Percentiles rank a stretch among this genome's conserved stretches.
Conservation (phyloP, 37 sponge, comb jelly and placozoan genomes). For the Ianthella basta region DNA sequence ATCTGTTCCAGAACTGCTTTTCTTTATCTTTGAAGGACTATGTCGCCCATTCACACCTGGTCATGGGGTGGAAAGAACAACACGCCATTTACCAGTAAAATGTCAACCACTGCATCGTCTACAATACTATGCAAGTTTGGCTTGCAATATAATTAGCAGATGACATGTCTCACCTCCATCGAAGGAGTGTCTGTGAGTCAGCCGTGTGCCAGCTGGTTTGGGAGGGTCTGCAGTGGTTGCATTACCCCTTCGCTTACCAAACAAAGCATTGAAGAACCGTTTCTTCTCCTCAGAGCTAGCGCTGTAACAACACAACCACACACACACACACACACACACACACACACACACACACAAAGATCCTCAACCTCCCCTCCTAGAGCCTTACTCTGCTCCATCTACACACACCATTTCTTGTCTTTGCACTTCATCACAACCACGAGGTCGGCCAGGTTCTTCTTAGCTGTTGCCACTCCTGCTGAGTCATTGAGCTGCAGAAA, state of each 20-base stretch:
- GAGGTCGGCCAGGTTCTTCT: conserved; percentile 44
- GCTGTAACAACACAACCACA: neutral
- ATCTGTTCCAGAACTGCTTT: too few relatives aligned
- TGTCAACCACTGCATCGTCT: too few relatives aligned
- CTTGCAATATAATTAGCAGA: too few relatives aligned
- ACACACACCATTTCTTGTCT: neutral
- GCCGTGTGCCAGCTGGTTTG: neutral
- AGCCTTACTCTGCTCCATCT: neutral
- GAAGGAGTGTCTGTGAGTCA: conserved; percentile 6
- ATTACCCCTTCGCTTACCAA: neutral
- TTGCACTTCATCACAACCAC: neutral
- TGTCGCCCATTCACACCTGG: too few relatives aligned
- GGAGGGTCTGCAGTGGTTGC: neutral
- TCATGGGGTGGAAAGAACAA: too few relatives aligned
- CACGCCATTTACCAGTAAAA: too few relatives aligned
- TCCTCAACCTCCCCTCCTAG: neutral
- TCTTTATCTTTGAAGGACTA: too few relatives aligned
- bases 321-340: neutral
- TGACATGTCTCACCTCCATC: neutral
- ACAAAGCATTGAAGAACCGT: neutral
- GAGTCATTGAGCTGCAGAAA: conserved; percentile 51
- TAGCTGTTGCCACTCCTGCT: conserved; percentile 54
- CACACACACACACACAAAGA: too few relatives aligned
- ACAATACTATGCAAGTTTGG: too few relatives aligned
- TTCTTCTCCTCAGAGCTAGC: neutral